These are phyloP conservation scores for Listrodromus nycthemerus DNA, from an alignment of 2,888 invertebrate species.

Conservation along the genomic window DNA sequence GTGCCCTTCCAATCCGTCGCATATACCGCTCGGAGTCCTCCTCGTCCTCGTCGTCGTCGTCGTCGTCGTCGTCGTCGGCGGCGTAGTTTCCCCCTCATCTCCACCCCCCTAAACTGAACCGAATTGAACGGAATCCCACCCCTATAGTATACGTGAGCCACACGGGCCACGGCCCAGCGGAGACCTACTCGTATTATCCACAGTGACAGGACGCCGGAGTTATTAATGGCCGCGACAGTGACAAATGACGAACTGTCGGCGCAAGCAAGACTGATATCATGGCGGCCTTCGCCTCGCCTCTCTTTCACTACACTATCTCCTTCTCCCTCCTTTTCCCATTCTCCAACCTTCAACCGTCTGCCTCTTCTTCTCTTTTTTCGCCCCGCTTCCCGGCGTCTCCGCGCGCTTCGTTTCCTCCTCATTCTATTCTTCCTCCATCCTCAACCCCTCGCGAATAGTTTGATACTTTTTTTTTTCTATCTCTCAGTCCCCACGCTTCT, in stretches of 20 bases:
- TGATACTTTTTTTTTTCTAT: constrained; percentile 60
- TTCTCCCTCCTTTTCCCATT: constrained; percentile 67
- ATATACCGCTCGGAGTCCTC: constrained; percentile 70
- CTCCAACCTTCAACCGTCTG: constrained; percentile 51
- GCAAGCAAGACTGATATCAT: constrained; percentile 85
- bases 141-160: constrained; percentile 75
- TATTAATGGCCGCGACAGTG: constrained; percentile 85
- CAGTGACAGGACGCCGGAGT: constrained; percentile 84
- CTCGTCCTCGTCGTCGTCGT: constrained; percentile 61
- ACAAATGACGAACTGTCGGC: constrained; percentile 85
- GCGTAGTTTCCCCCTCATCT: constrained; percentile 43
- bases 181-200: constrained; percentile 84
- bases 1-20: constrained; percentile 82
- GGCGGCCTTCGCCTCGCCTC: constrained; percentile 82
- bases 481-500: constrained; percentile 41
- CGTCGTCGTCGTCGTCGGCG: constrained; percentile 61
- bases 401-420: constrained; percentile 71
- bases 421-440: constrained; percentile 68
- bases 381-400: constrained; percentile 48
- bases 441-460: constrained; percentile 68
- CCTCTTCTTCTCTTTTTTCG: constrained; percentile 56
- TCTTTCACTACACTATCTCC: constrained; percentile 71
- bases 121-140: constrained; percentile 83
- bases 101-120: constrained; percentile 82
- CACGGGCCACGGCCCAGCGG: constrained; percentile 74